These are phyloP conservation scores for Hipparchia semele DNA, from an alignment of 2,888 invertebrate genomes.

Conservation along the genomic window DNA sequence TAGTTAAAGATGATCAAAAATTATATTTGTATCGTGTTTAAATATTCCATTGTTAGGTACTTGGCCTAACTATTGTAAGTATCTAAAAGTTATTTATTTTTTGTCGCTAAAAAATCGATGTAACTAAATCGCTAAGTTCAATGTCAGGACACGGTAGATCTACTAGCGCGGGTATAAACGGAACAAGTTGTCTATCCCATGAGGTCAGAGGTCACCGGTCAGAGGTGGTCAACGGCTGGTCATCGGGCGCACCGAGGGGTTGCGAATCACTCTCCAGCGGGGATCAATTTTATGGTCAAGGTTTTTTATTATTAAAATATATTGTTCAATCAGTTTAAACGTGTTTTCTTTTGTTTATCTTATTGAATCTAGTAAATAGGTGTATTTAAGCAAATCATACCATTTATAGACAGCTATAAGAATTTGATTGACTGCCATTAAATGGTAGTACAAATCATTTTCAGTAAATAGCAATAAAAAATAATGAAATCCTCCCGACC, in stretches of 20 bases:
- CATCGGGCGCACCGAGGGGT: conserved; percentile 58
- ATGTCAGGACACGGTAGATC: conserved; percentile 42
- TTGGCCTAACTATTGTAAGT: background rate
- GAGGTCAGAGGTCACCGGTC: conserved; percentile 72
- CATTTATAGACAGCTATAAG: too few species aligned
- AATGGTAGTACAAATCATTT: too few species aligned
- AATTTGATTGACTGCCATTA: too few species aligned
- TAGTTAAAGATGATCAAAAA: too few species aligned
- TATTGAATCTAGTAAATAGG: too few species aligned
- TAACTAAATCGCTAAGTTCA: conserved; percentile 55
- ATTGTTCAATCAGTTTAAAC: background rate
- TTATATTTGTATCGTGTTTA: too few species aligned
- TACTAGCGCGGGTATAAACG: conserved; percentile 16
- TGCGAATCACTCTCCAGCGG: conserved; percentile 57
- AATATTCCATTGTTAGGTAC: too few species aligned
- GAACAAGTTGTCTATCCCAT: conserved; percentile 65
- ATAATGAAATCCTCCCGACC: too few species aligned
- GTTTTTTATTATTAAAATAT: conserved; percentile 12
- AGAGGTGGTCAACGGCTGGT: conserved; percentile 75
- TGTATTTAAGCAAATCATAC: too few species aligned
- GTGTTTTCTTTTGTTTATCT: background rate
- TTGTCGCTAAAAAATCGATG: conserved; percentile 15
- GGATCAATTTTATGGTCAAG: conserved; percentile 56
- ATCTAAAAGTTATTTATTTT: background rate
- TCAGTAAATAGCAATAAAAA: too few species aligned